phyloP scores from a whole-genome alignment of 2,888 invertebrate species.

The Phengaris alcon region DNA sequence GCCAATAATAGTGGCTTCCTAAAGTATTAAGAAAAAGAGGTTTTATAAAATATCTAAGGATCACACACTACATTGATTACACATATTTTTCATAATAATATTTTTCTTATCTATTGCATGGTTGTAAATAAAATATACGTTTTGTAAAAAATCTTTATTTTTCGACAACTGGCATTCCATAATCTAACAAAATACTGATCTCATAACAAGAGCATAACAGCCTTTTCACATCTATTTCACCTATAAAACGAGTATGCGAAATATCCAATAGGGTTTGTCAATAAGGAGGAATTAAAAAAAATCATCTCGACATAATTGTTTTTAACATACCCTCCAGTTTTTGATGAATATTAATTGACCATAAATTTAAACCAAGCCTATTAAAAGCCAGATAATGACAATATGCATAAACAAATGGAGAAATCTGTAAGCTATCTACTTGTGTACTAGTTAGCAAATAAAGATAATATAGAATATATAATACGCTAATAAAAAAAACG shows the following conservation, averaged over 20 bases:
- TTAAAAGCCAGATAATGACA: not conserved
- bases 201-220: conserved; percentile 50
- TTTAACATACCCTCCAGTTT: not conserved
- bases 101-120: no score
- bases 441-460: not conserved
- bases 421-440: not conserved
- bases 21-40: no score
- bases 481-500: not conserved
- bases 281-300: conserved; percentile 12
- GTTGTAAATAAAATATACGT: conserved; percentile 22
- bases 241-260: conserved; percentile 76
- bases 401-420: not conserved
- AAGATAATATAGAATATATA: not conserved
- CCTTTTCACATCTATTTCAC: conserved; percentile 73
- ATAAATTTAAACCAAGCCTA: not conserved
- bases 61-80: no score
- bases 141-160: conserved; percentile 27
- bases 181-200: conserved; percentile 68
- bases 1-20: no score
- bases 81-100: no score
- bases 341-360: not conserved
- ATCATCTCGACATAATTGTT: not conserved
- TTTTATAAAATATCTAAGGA: no score
- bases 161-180: conserved; percentile 42
- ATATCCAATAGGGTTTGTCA: conserved; percentile 28